Conservation (phyloP, 2,888 invertebrate genomes). For the Pristionchus fissidentatus region DNA sequence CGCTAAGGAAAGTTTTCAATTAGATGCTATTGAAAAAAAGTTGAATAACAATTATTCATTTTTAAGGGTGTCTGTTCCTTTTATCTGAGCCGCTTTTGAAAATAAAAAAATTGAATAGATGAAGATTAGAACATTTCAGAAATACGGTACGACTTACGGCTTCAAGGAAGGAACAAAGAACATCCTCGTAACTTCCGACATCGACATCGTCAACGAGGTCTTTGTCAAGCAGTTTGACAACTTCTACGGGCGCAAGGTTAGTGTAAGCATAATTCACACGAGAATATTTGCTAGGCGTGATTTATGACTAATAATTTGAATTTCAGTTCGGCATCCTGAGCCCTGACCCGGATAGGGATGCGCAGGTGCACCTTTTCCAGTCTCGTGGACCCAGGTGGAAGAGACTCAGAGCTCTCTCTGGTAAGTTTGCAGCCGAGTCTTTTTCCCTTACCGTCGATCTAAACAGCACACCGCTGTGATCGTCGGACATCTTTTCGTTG, state of each 20-base stretch:
- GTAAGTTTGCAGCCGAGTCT: no score
- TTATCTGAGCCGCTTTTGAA: no score
- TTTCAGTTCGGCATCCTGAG: constrained; percentile 18
- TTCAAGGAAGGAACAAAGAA: constrained; percentile 52
- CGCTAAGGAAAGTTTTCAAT: no score
- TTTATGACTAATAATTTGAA: neutral
- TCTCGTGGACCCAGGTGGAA: constrained; percentile 40
- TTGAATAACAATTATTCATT: neutral
- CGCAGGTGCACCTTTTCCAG: constrained; percentile 31
- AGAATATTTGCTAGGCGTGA: neutral
- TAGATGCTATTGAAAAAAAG: neutral
- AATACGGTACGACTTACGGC: constrained; percentile 53
- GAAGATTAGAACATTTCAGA: constrained; percentile 2
- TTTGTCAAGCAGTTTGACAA: constrained; percentile 76
- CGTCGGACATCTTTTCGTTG: no score
- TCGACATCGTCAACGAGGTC: constrained; percentile 75
- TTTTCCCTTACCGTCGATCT: no score
- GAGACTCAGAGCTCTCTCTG: constrained; percentile 31
- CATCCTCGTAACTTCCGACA: constrained; percentile 76
- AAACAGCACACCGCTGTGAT: no score
- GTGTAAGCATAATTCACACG: neutral
- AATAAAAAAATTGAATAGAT: no score
- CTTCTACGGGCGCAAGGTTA: constrained; percentile 68
- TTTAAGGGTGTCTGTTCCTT: no score
- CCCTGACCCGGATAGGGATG: constrained; percentile 34